phyloP scores from a whole-genome alignment of 1,140 invertebrate genomes.

The Centruroides vittatus region DNA sequence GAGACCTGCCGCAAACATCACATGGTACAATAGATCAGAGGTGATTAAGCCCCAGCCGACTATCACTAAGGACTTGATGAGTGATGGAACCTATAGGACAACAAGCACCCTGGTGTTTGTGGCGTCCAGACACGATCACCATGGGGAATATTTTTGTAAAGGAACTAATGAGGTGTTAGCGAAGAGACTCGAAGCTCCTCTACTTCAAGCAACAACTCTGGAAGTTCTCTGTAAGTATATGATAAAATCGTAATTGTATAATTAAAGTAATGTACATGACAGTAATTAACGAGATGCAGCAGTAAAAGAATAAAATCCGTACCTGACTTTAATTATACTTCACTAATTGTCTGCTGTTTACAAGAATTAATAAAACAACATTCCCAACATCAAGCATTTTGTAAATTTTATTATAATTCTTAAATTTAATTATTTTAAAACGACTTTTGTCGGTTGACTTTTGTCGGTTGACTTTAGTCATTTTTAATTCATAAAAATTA shows the following conservation, averaged over 20 bases:
- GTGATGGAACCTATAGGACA: slow-evolving; percentile 21
- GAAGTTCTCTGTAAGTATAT: slow-evolving; percentile 23
- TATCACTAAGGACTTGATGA: slow-evolving; percentile 16
- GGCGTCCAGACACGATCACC: slow-evolving; percentile 21
- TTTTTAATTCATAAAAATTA: too few relatives aligned
- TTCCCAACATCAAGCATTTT: too few relatives aligned
- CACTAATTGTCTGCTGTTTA: too few relatives aligned
- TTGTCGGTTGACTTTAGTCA: too few relatives aligned
- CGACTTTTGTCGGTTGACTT: too few relatives aligned
- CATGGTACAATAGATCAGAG: slow-evolving; percentile 24
- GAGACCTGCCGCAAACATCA: slow-evolving; percentile 23
- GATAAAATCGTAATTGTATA: background rate
- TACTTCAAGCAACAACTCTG: slow-evolving; percentile 19
- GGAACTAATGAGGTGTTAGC: slow-evolving; percentile 22
- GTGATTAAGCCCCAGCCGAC: slow-evolving; percentile 18
- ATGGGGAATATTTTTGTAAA: slow-evolving; percentile 23
- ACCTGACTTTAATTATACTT: too few relatives aligned
- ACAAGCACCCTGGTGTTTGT: slow-evolving; percentile 20
- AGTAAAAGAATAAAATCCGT: too few relatives aligned
- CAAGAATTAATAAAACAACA: too few relatives aligned
- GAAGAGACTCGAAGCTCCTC: slow-evolving; percentile 21
- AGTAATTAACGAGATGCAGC: too few relatives aligned
- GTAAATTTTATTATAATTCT: too few relatives aligned
- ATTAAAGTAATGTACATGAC: too few relatives aligned
- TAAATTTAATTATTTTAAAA: too few relatives aligned